Evolutionary conservation across 2,888 invertebrate species (phyloP).

Genomic region (Drosophila maculinotata): DNA sequence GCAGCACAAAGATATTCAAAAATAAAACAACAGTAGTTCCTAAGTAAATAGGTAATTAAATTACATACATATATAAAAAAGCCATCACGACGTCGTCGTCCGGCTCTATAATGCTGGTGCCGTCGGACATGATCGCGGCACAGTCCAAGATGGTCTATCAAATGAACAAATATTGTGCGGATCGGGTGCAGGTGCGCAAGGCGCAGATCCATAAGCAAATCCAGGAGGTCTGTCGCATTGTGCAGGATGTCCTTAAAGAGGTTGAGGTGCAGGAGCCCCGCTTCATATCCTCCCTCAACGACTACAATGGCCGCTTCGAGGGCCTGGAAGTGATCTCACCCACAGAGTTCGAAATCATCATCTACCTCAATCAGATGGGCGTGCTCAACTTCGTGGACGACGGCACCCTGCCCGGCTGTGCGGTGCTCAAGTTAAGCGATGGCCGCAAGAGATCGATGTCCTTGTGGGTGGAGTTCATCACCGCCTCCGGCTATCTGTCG

Average conservation of each 20-base stretch:
- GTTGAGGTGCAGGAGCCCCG: slow-evolving; percentile 98
- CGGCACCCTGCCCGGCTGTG: slow-evolving; percentile 96
- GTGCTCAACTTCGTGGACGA: slow-evolving; percentile 99
- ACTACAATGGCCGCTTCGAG: slow-evolving; percentile 95
- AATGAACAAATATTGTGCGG: slow-evolving; percentile 97
- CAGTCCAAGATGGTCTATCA: slow-evolving; percentile 98
- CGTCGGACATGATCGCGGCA: slow-evolving; percentile 97
- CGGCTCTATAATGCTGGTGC: slow-evolving; percentile 91
- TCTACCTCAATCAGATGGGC: slow-evolving; percentile 99
- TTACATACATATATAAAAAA: slow-evolving; percentile 18
- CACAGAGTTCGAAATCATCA: slow-evolving; percentile 96
- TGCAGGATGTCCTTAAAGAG: slow-evolving; percentile 97
- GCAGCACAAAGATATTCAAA: neutral
- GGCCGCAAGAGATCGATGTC: slow-evolving; percentile 99
- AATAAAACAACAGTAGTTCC: neutral
- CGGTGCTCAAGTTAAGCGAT: slow-evolving; percentile 97
- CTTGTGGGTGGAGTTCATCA: slow-evolving; percentile 98
- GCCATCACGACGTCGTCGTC: slow-evolving; percentile 56
- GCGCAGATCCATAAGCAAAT: slow-evolving; percentile 95
- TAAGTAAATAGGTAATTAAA: too few species aligned
- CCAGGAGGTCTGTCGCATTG: slow-evolving; percentile 95
- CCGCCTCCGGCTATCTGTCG: slow-evolving; percentile 97
- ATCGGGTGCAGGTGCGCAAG: slow-evolving; percentile 94
- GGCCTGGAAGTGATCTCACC: slow-evolving; percentile 97
- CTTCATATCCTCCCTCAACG: slow-evolving; percentile 95